phyloP scores from a whole-genome alignment of 2,797 vertebrate genomes.

The Cossypha heuglini region DNA sequence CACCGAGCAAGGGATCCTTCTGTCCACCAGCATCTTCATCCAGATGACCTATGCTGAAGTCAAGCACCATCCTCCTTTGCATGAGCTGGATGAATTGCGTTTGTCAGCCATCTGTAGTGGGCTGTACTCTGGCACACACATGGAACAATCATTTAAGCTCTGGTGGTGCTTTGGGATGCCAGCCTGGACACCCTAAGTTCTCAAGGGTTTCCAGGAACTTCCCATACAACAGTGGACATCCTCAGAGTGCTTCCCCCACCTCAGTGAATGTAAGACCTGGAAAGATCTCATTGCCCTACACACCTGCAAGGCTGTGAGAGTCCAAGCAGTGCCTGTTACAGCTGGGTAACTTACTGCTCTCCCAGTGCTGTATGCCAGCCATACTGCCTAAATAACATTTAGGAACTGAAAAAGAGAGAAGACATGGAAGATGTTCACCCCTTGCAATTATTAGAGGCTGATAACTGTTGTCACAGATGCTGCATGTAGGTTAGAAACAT shows the following conservation, averaged over 20 bases:
- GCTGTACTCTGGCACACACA: background rate
- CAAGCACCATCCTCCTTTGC: background rate
- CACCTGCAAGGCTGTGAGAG: background rate
- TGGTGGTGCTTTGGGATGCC: background rate
- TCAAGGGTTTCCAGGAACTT: background rate
- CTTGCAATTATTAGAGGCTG: background rate
- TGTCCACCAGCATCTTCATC: background rate
- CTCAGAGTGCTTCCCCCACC: background rate
- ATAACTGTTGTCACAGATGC: background rate
- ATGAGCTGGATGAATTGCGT: rapidly evolving
- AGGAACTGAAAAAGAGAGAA: background rate
- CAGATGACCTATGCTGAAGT: background rate
- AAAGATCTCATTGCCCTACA: background rate
- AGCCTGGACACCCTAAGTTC: background rate
- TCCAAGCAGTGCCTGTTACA: background rate
- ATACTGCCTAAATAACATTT: background rate
- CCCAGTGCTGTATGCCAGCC: background rate
- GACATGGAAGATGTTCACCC: background rate
- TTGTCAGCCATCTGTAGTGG: background rate
- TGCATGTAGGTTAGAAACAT: background rate
- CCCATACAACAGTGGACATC: rapidly evolving
- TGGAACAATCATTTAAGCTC: background rate
- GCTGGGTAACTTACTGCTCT: background rate
- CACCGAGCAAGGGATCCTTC: background rate
- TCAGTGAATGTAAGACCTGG: background rate